phyloP scores from a whole-genome alignment of 2,888 invertebrate species.

The Hypsopygia costalis region DNA sequence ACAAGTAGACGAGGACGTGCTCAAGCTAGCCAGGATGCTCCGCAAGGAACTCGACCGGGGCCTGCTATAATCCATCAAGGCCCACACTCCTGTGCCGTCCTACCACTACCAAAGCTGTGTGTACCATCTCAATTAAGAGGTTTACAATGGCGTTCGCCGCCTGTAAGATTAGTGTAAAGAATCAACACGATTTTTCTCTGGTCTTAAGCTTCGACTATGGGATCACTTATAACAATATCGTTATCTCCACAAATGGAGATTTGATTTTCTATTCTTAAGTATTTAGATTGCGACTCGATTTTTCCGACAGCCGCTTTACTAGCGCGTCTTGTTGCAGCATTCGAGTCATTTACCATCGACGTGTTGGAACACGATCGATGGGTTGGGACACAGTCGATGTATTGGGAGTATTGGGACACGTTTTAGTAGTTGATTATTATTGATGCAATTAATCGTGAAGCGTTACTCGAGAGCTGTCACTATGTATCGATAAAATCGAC shows the following conservation, averaged over 20 bases:
- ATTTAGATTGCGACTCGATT: constrained; percentile 9
- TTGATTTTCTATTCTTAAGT: constrained; percentile 37
- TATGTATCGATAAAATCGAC: neutral
- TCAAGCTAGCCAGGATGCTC: constrained; percentile 66
- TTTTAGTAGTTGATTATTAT: too few relatives aligned
- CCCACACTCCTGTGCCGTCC: constrained; percentile 54
- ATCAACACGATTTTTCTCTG: constrained; percentile 10
- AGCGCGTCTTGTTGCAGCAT: neutral
- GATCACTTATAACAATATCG: constrained; percentile 50
- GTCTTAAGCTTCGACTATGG: constrained; percentile 35
- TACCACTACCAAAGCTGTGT: constrained; percentile 39
- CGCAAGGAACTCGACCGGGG: constrained; percentile 71
- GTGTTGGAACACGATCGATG: too few relatives aligned
- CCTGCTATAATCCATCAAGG: constrained; percentile 53
- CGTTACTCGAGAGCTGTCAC: too few relatives aligned
- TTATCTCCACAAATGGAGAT: constrained; percentile 74
- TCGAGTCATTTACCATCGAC: neutral
- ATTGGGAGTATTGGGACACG: too few relatives aligned
- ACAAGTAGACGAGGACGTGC: constrained; percentile 64
- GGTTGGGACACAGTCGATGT: too few relatives aligned
- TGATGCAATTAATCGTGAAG: too few relatives aligned
- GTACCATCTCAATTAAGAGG: constrained; percentile 40
- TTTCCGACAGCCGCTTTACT: neutral
- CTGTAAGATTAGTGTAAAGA: constrained; percentile 2
- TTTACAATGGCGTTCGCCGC: constrained; percentile 12